Percentiles rank a stretch among this genome's conserved stretches.
These are phyloP conservation scores for Scaptomyza caliginosa DNA, from an alignment of 2,888 invertebrate species.

Conservation along the genomic window DNA sequence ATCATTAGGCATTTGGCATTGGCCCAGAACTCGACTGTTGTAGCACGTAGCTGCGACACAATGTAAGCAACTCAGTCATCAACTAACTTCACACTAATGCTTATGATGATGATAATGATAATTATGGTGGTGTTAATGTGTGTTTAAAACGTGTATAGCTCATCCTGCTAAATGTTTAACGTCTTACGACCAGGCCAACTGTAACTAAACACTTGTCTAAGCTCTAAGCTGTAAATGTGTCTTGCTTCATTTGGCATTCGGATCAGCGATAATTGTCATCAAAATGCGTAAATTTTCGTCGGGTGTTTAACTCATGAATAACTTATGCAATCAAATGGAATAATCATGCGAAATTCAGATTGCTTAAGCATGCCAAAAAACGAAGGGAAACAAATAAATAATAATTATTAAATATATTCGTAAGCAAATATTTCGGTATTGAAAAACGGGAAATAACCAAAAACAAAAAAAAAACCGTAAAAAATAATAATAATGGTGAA, in stretches of 20 bases:
- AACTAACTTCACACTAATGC: constrained; percentile 6
- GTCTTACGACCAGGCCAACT: background rate
- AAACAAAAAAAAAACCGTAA: background rate
- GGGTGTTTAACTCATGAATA: constrained; percentile 41
- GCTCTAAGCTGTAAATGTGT: constrained; percentile 16
- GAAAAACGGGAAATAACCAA: constrained; percentile 2
- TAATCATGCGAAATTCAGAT: constrained; percentile 38
- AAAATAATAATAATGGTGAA: constrained; percentile 12
- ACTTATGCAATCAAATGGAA: constrained; percentile 33
- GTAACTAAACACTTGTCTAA: constrained; percentile 7
- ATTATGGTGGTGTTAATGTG: constrained; percentile 10
- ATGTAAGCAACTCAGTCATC: constrained; percentile 30
- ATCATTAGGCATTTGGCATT: constrained; percentile 59
- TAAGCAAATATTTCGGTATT: constrained; percentile 21
- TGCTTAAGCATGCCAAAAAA: constrained; percentile 30
- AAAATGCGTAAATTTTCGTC: constrained; percentile 33
- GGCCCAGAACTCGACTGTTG: constrained; percentile 38
- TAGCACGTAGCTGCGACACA: constrained; percentile 27
- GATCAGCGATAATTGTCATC: constrained; percentile 44
- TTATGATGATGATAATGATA: constrained; percentile 7
- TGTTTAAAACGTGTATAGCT: constrained; percentile 21
- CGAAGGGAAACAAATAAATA: background rate
- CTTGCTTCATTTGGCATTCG: constrained; percentile 60
- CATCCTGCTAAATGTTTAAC: constrained; percentile 11
- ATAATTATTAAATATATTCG: constrained; percentile 31